Conservation (phyloP, 2,797 vertebrate genomes). For the Sebastiscus tertius region DNA sequence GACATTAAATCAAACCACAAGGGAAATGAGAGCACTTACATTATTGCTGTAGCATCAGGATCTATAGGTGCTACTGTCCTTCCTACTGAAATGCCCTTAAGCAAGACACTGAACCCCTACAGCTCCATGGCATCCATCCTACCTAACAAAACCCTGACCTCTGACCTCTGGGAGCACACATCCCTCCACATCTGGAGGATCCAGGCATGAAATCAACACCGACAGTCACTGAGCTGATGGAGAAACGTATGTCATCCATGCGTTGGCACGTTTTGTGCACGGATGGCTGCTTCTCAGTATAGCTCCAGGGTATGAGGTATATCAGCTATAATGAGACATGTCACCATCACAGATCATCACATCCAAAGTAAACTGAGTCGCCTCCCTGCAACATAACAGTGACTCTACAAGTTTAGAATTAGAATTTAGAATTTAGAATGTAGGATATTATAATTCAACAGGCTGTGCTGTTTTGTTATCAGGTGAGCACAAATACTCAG, state of each 20-base stretch:
- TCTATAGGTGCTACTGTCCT: neutral
- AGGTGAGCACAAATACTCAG: neutral
- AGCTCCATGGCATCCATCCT: neutral
- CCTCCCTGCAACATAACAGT: neutral
- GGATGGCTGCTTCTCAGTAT: neutral
- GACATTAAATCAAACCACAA: neutral
- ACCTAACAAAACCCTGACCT: constrained; percentile 36
- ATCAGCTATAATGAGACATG: constrained; percentile 15
- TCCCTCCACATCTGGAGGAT: neutral
- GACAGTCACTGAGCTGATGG: neutral
- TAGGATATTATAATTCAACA: neutral
- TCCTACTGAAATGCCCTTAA: neutral
- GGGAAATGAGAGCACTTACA: neutral
- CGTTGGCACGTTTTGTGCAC: neutral
- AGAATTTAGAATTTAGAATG: neutral
- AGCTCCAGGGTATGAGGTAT: constrained; percentile 9
- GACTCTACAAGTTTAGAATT: constrained; percentile 8
- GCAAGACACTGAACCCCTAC: neutral
- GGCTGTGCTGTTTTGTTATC: neutral
- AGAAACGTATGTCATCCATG: constrained; percentile 3
- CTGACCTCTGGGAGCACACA: constrained; percentile 22
- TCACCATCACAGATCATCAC: constrained; percentile 19
- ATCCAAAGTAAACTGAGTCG: neutral
- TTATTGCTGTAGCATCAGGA: neutral
- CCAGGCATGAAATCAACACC: neutral